A percentile compares a stretch with the other conserved stretches of the same genome.
phyloP scores from a whole-genome alignment of 2,797 vertebrate genomes.

The Gephyroberyx darwinii region DNA sequence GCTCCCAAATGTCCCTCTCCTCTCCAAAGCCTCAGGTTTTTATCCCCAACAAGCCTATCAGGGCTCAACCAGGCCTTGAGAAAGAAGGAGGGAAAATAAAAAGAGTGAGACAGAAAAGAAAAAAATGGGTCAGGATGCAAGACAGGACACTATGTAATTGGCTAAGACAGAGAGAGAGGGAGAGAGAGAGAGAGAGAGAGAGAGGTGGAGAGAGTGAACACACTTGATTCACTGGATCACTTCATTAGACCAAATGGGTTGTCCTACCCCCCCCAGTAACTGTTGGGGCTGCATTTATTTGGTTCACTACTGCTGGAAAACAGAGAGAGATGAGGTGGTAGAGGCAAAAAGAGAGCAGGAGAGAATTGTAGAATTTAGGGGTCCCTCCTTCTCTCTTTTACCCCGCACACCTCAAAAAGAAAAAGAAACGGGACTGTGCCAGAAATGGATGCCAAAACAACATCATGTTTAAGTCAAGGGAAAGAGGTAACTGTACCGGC shows the following conservation, averaged over 20 bases:
- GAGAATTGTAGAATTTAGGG: conserved; percentile 40
- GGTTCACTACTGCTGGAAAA: conserved; percentile 78
- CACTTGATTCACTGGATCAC: conserved; percentile 73
- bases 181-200: conserved; percentile 63
- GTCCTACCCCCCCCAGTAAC: conserved; percentile 73
- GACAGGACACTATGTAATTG: conserved; percentile 84
- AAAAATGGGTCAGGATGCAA: conserved; percentile 72
- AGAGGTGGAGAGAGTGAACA: conserved; percentile 74
- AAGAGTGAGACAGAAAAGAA: conserved; percentile 48
- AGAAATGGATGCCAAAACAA: conserved; percentile 32
- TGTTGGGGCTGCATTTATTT: conserved; percentile 74
- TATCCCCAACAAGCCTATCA: conserved; percentile 90
- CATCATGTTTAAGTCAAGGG: conserved; percentile 19
- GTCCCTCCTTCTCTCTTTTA: conserved; percentile 31
- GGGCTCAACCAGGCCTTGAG: conserved; percentile 82
- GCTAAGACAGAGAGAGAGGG: conserved; percentile 51
- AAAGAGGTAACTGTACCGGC: conserved; percentile 25
- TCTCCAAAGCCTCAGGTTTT: conserved; percentile 86
- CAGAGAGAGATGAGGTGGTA: conserved; percentile 27
- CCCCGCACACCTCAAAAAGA: conserved; percentile 43
- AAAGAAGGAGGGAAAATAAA: conserved; percentile 77
- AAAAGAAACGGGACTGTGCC: conserved; percentile 31
- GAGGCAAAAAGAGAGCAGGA: conserved; percentile 21
- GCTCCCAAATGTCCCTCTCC: conserved; percentile 88
- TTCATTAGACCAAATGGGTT: conserved; percentile 75